These are phyloP conservation scores for Pseudococcus jackbeardsleyi DNA, from an alignment of 2,888 invertebrate genomes.

Conservation along the genomic window DNA sequence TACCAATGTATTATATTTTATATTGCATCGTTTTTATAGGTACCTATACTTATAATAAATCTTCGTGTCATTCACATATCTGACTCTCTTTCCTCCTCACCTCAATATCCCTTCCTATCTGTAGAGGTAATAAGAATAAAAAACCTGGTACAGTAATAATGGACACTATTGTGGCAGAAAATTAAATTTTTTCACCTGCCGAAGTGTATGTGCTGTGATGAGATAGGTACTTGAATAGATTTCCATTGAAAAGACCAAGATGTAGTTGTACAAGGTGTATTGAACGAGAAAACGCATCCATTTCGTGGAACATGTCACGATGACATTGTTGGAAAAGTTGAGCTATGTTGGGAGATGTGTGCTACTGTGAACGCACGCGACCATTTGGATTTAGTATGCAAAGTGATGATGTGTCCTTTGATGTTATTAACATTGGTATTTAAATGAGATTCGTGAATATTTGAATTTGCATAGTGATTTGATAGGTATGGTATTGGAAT, in stretches of 20 bases:
- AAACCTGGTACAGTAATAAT: conserved; percentile 13
- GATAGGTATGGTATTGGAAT: not conserved
- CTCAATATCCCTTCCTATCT: not conserved
- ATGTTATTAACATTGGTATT: not conserved
- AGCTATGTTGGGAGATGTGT: not conserved
- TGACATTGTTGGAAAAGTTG: conserved; percentile 31
- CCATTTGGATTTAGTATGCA: not conserved
- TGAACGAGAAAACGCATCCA: not conserved
- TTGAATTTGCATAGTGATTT: not conserved
- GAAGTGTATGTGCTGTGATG: not conserved
- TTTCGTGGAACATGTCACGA: conserved; percentile 29
- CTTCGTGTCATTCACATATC: conserved; percentile 41
- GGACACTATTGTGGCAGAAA: conserved; percentile 56
- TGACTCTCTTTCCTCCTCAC: not conserved
- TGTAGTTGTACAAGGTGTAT: not conserved
- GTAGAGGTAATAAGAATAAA: not conserved
- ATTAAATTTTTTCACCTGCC: conserved; percentile 55
- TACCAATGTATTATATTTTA: not conserved
- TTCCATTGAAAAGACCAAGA: conserved; percentile 17
- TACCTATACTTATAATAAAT: not conserved
- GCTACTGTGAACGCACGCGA: conserved; percentile 1
- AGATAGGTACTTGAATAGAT: not conserved
- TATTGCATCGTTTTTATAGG: not conserved
- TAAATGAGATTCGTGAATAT: not conserved
- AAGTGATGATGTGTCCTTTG: not conserved